Base-by-base conservation (phyloP, 2,113 vertebrate species). In the Spilogale gracilis region DNA sequence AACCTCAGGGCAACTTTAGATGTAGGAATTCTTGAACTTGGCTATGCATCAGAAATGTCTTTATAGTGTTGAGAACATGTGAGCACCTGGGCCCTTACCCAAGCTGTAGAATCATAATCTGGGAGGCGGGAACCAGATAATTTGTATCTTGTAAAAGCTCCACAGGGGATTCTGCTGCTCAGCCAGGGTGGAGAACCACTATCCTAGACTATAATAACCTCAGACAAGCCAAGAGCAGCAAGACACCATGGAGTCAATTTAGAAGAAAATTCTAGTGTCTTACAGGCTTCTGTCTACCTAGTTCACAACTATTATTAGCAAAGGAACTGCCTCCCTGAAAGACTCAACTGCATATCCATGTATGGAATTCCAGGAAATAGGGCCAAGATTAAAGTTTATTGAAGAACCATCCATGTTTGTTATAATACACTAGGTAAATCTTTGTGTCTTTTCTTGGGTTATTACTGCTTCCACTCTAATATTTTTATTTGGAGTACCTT, bases 401-500 rank as follows among this genome's bases (percentile, higher is more conserved):
- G 84, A 93, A 85, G 85, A 96, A 67, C 54, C 17, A 58, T 0
- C 18, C 69, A 52, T 80, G 82, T 90, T 95, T 86, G 76, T 95
- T 89, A n/a, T 74, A 91, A 81, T 92, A 84, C 84, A 80, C n/a
- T 81, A 16, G 73, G 27, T 92, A 97, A 87, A 50, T 89, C 73
- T 89, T 5, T 27, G 30, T 10, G 12, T 48, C 27, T 38, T 89
- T n/a, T 86, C 45, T 94, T 71, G n/a, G 43, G 32, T 60, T 87
- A 95, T 82, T 90, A 61, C n/a, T 76, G 69, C 10, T 30, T 81
- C 27, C 30, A 94, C 61, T 88, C 58, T 89, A 85, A 94, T 52
- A 32, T 92, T 97, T 95, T 97, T 83, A 91, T 95, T 91, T 48
- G 80, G 17, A 90, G 54, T 94, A 73, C 54, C 17, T 87, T 91